Base-by-base conservation (phyloP, 2,113 vertebrate genomes). In the Thunnus thynnus region DNA sequence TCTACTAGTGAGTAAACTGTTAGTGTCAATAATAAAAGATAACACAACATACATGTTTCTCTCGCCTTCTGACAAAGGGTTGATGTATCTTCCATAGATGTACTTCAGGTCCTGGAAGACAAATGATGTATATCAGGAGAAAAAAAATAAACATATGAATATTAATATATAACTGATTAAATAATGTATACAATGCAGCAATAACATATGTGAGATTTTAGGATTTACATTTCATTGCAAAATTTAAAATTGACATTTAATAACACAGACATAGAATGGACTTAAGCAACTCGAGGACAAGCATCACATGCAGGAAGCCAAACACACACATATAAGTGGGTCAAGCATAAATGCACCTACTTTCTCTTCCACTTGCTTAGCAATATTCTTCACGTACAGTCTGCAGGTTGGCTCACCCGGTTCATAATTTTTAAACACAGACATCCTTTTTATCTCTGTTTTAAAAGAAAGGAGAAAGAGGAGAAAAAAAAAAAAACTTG, bases 331-430 rank as follows among this genome's bases (percentile, higher is more conserved):
- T 25, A 30, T 10, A 83, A 80, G 36, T 71, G 73, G 70, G 75
- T 63, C 73, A 50, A 46, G 9, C 67, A 54, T 41, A 56, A 50
- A 71, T 17, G 13, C 52, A 92, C 94, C 64, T 92, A 98, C 98
- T 93, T 98, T 99, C 94, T 99, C 97, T 72, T 97, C 96, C 89
- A 97, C 97, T 92, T 97, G 97, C 89, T 97, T 99, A 67, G 97
- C 95, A 72, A 99, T 96, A 93, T 99, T 99, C 94, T 99, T 99
- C 91, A 99, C 97, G 72, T 99, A 99, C 86, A 99, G 96, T 82
- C 98, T 96, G 94, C 98, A 99, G 41, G 98, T 99, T 16, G 97
- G 97, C 90, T 99, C 98, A 44, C 98, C 98, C 0, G 97, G 93
- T 61, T 98, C 96, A 57, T 99, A 99, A 80, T 96, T 97, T 95